phyloP scores from a whole-genome alignment of 2,888 invertebrate genomes.

The Branchipolynoe longqiensis region DNA sequence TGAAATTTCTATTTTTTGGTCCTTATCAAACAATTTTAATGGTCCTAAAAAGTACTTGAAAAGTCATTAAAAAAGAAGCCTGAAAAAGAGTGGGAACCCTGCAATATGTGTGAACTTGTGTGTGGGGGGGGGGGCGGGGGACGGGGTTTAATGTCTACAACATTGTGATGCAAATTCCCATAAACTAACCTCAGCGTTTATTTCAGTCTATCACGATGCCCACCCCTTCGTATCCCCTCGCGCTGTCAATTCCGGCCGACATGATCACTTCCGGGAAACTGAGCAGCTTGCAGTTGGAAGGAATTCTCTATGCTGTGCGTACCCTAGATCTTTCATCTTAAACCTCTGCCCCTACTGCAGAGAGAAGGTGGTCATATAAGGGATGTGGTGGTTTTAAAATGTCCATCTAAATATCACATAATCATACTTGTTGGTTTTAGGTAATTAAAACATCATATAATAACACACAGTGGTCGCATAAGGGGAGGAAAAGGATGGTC shows the following conservation, averaged over 20 bases:
- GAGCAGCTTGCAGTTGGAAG: constrained; percentile 79
- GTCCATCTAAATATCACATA: no score
- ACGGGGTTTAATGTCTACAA: background rate
- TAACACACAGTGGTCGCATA: no score
- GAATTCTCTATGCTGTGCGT: constrained; percentile 79
- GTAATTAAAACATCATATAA: no score
- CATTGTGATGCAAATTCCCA: background rate
- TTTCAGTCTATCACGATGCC: constrained; percentile 75
- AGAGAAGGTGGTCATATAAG: background rate
- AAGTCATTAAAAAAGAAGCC: no score
- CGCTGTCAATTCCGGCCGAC: constrained; percentile 73
- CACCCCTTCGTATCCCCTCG: constrained; percentile 73
- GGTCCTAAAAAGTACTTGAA: no score
- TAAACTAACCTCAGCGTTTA: background rate
- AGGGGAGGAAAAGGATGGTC: no score
- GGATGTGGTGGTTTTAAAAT: background rate
- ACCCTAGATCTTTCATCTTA: background rate
- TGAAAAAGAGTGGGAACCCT: no score
- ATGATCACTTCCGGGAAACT: constrained; percentile 73
- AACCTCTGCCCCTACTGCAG: background rate
- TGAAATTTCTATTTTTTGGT: no score
- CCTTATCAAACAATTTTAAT: no score
- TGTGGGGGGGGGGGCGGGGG: no score
- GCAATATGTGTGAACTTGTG: no score
- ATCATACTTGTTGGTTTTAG: no score